These are phyloP conservation scores for Calycopis cecrops DNA, from an alignment of 1,140 invertebrate species.

Conservation along the genomic window DNA sequence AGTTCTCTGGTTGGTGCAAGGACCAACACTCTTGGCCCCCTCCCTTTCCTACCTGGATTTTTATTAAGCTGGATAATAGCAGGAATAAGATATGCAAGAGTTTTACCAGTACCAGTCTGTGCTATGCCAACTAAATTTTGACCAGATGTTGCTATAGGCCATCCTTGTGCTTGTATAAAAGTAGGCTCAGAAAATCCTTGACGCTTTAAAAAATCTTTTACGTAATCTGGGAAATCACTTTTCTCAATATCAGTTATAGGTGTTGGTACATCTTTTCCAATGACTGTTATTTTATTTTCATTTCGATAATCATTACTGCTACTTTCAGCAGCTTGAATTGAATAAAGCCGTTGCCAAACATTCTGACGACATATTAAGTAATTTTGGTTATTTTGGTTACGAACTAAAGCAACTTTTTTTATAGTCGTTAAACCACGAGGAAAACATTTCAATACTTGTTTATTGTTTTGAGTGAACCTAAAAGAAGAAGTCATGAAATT, in stretches of 20 bases:
- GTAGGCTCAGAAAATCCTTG: constrained; percentile 89
- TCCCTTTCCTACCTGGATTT: constrained; percentile 82
- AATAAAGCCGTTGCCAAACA: constrained; percentile 38
- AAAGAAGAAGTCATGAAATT: background rate
- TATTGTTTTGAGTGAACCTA: background rate
- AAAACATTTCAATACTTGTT: background rate
- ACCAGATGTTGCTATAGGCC: constrained; percentile 93
- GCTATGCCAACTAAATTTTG: constrained; percentile 96
- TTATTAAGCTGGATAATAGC: constrained; percentile 96
- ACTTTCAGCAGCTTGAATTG: constrained; percentile 41
- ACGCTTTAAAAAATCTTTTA: constrained; percentile 82
- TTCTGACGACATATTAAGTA: background rate
- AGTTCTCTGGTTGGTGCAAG: constrained; percentile 95
- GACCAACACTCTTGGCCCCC: constrained; percentile 92
- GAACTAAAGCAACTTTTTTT: background rate
- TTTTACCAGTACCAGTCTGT: constrained; percentile 95
- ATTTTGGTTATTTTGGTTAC: background rate
- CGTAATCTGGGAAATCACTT: constrained; percentile 85
- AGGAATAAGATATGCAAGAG: constrained; percentile 86
- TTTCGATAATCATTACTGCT: constrained; percentile 44
- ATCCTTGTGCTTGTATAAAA: constrained; percentile 90
- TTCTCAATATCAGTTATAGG: constrained; percentile 78
- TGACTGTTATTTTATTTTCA: constrained; percentile 60
- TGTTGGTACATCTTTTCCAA: constrained; percentile 56
- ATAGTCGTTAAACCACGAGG: background rate